Conservation (phyloP, 2,797 vertebrate species). For the Acrossocheilus fasciatus region DNA sequence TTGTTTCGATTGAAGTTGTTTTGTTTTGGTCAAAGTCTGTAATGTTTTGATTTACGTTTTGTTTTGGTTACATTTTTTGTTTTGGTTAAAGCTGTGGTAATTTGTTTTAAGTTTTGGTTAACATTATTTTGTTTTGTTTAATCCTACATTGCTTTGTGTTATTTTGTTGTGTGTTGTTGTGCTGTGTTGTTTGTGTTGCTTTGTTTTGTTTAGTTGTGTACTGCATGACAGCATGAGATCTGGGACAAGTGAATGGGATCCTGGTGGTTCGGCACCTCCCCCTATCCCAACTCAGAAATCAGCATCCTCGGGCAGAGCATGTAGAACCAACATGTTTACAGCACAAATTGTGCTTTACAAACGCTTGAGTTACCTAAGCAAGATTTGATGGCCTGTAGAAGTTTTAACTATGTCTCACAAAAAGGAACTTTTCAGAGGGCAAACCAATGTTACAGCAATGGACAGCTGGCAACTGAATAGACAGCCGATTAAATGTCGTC, state of each 20-base stretch:
- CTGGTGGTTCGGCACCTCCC: not conserved
- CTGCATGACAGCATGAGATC: conserved; percentile 41
- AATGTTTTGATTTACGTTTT: not conserved
- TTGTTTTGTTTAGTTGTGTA: conserved; percentile 24
- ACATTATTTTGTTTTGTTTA: not conserved
- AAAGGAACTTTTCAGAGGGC: not conserved
- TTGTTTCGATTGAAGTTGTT: not conserved
- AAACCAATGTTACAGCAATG: not conserved
- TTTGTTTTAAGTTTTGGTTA: not conserved
- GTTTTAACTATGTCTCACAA: not conserved
- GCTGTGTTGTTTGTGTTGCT: conserved; percentile 5
- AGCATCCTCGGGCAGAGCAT: conserved; percentile 3
- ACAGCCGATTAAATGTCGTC: not conserved
- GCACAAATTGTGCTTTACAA: not conserved
- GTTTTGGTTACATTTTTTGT: not conserved
- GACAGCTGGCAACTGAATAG: conserved; percentile 12
- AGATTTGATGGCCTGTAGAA: conserved; percentile 4
- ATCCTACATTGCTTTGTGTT: not conserved
- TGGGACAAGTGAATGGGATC: conserved; percentile 27
- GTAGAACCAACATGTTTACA: not conserved
- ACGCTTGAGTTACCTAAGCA: not conserved
- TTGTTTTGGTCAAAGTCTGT: not conserved
- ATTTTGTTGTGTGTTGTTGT: not conserved
- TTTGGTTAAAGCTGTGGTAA: not conserved
- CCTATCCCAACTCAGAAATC: not conserved